Evolutionary conservation across 2,113 vertebrate species (phyloP).

Genomic region (Engraulis encrasicolus): DNA sequence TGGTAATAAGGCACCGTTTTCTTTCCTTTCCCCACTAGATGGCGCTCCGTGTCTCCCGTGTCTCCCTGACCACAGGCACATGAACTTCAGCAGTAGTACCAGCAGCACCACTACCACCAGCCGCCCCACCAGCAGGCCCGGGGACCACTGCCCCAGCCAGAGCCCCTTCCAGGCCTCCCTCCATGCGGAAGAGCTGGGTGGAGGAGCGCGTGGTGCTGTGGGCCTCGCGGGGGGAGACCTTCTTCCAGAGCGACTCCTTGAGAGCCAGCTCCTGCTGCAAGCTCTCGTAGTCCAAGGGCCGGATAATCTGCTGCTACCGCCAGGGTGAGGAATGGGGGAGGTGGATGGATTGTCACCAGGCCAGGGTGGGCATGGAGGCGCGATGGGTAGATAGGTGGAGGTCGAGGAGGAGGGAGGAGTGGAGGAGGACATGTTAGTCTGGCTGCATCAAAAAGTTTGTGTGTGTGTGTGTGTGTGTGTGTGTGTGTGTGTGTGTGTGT

Average conservation of each 20-base stretch:
- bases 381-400: too few relatives aligned
- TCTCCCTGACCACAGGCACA: too few relatives aligned
- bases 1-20: too few relatives aligned
- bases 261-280: slow-evolving; percentile 95
- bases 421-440: not conserved
- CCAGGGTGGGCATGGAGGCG: too few relatives aligned
- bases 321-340: too few relatives aligned
- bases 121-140: slow-evolving; percentile 53
- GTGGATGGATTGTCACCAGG: too few relatives aligned
- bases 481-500: not conserved
- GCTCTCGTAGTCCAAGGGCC: slow-evolving; percentile 96
- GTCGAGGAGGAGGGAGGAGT: not conserved
- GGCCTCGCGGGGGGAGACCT: slow-evolving; percentile 88
- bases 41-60: not conserved
- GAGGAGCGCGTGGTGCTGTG: slow-evolving; percentile 93
- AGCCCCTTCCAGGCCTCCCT: too few relatives aligned
- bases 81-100: too few relatives aligned
- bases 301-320: slow-evolving; percentile 89
- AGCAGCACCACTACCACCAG: too few relatives aligned
- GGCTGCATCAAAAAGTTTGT: too few relatives aligned
- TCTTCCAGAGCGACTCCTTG: slow-evolving; percentile 95
- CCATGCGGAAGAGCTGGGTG: slow-evolving; percentile 97
- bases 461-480: not conserved
- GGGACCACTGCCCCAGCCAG: too few relatives aligned
- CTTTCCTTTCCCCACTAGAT: not conserved